Base-by-base conservation (phyloP, 2,888 invertebrate species). In the Cynaeus angustus region DNA sequence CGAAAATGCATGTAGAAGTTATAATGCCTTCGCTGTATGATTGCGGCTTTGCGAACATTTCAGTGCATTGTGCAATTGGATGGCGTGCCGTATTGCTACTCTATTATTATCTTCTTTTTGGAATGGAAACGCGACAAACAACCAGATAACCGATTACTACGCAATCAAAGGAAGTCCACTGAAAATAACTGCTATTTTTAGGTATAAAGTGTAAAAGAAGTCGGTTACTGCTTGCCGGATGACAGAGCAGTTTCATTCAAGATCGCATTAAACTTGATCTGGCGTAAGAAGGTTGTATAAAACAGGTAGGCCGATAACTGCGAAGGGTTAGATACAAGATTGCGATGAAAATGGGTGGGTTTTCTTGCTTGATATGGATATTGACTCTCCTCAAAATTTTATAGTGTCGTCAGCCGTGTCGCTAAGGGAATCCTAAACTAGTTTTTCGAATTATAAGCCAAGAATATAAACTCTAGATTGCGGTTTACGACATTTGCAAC, bases 11-110 rank as follows among this genome's bases (percentile, higher is more conserved):
- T 50, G 46, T 37, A 56, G 59, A 61, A 61, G 61, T 61, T 61
- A 61, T 61, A 64, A 64, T 64, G 64, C 52, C 64, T 64, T 50
- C 38, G 52, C 52, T 64, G 26, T 64, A 64, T 64, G 64, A 64
- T 64, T 64, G 53, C 53, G 64, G 64, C 41, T 53, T 52, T 64
- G 62, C 62, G 37, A 38, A 30, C 62, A 21, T 37, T 62, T 62
- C 16, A 26, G 37, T 62, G 62, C 62, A 50, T 12, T 16, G 21
- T 50, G 62, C 62, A 62, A 50, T 62, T 50, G 48, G 46, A 61
- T 61, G 56, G 50, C 30, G 50, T 50, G 30, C 50, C 50, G 10
- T 28, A 50, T 50, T 50, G 50, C 50, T 16, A 16, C 48, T 50
- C 28, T 28, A 50, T 50, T 50, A 50, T 50, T 46, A 46, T 46